Evolutionary conservation across 2,888 invertebrate genomes (phyloP), one percentile per base, ranked within the genome.

Genomic region (Anagyrus pseudococci): DNA sequence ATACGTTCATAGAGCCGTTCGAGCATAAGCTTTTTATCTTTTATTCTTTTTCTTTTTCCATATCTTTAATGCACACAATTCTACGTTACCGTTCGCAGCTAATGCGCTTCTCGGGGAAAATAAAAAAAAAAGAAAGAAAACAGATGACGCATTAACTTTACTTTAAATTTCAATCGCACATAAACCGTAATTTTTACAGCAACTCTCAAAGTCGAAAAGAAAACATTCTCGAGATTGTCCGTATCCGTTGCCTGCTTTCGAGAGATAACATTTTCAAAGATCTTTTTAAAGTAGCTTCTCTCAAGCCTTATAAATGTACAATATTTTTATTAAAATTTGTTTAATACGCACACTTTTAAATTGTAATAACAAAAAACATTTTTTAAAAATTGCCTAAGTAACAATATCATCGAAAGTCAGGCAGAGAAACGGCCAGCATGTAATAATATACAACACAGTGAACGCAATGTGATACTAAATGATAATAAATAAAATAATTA

Each of bases 401-500:
- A n/a, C n/a, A n/a, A n/a, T n/a, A n/a, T 37, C 33, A 15, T 55
- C 37, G 56, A 65, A 64, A 75, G 75, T 73, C 76, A 76, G 76
- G 75, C 73, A 75, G 71, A 73, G 63, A 47, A 69, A 73, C 72
- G 77, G 75, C 75, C 78, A 78, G 76, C 77, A 79, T 75, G 73
- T 70, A 23, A 49, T 49, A 58, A 64, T 50, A 59, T 48, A 62
- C 33, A 64, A 61, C 49, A 66, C 75, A 77, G 77, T 79, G 77
- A 79, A 80, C 77, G 76, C 76, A 79, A 79, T 80, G 80, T 80
- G 80, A 80, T 80, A 80, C 78, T 80, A 80, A 80, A 79, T 80
- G 75, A 79, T 80, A 80, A 79, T 78, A 77, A 77, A 72, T 74
- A 77, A 74, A 73, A 60, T 77, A 78, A 78, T 77, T 79, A 79